A percentile compares a stretch with the other conserved stretches of the same genome.
Evolutionary conservation across 2,113 vertebrate species (phyloP).

Genomic region (Vimba vimba): DNA sequence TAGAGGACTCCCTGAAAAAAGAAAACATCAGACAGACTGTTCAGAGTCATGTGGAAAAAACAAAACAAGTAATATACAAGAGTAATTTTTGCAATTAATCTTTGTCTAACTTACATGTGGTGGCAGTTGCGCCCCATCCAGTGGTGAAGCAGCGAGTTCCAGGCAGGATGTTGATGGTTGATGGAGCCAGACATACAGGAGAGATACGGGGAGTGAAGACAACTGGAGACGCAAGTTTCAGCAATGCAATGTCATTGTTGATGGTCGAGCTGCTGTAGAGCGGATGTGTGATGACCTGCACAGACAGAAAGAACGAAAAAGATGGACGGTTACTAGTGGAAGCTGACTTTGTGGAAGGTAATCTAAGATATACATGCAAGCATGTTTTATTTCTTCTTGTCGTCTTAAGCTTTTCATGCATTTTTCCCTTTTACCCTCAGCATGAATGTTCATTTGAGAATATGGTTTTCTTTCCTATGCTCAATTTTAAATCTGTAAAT

Average conservation of each 20-base stretch:
- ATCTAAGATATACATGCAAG: background rate
- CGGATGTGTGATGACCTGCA: slow-evolving; percentile 42
- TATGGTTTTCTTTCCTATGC: too few species aligned
- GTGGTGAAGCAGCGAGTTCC: slow-evolving; percentile 48
- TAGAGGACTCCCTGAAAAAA: background rate
- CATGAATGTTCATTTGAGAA: too few species aligned
- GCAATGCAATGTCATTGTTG: slow-evolving; percentile 43
- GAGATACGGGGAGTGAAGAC: slow-evolving; percentile 6
- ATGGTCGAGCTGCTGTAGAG: background rate
- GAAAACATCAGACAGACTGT: slow-evolving; percentile 25
- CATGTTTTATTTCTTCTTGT: background rate
- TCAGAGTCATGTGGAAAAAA: too few species aligned
- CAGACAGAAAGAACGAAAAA: background rate
- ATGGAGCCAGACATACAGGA: slow-evolving; percentile 46
- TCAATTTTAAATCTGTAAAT: too few species aligned
- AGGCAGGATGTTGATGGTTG: slow-evolving; percentile 19
- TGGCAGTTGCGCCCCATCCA: slow-evolving; percentile 42
- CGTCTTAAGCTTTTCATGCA: too few species aligned
- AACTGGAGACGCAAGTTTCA: slow-evolving; percentile 43
- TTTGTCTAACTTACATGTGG: slow-evolving; percentile 21
- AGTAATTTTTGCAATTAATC: background rate
- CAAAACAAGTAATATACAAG: too few species aligned
- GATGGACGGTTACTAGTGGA: background rate
- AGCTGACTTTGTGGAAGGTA: background rate
- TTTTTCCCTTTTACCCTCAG: too few species aligned